Percentiles rank a stretch among this genome's conserved stretches.
These are phyloP conservation scores for Stenopsyche tienmushanensis DNA, from an alignment of 1,140 invertebrate genomes.

Conservation along the genomic window DNA sequence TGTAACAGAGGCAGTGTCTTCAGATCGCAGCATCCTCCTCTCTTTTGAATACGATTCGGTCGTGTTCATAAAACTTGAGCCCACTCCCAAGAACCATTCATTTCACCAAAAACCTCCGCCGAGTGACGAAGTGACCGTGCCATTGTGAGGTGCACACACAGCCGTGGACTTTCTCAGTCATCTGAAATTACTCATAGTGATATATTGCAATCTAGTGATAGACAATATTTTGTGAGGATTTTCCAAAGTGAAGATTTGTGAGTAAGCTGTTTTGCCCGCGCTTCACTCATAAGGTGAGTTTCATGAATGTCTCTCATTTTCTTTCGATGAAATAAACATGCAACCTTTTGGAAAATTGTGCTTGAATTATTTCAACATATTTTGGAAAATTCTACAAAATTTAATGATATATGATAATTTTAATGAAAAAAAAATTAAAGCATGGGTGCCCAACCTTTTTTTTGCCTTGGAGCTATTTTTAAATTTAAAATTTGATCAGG, in stretches of 20 bases:
- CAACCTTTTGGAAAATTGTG: too few relatives aligned
- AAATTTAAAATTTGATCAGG: too few relatives aligned
- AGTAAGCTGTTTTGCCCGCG: neutral
- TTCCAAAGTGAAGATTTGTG: neutral
- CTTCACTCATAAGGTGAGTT: neutral
- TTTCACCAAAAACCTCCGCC: neutral
- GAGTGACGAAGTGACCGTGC: neutral
- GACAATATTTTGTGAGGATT: neutral
- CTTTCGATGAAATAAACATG: too few relatives aligned
- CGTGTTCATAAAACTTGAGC: neutral
- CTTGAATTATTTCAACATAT: too few relatives aligned
- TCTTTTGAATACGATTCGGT: neutral
- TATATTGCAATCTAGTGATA: neutral
- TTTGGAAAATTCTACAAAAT: too few relatives aligned
- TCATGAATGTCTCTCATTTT: neutral
- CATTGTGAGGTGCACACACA: neutral
- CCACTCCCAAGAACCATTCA: neutral
- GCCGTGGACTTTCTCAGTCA: neutral
- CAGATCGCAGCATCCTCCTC: neutral
- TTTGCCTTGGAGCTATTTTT: too few relatives aligned
- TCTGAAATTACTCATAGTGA: too few relatives aligned
- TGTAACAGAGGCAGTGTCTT: neutral
- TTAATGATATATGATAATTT: too few relatives aligned
- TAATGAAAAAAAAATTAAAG: too few relatives aligned
- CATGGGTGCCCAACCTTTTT: too few relatives aligned